Evolutionary conservation across 2,888 invertebrate genomes (phyloP), one percentile per base, ranked within the genome.

Genomic region (Disparrhopalites patrizii): DNA sequence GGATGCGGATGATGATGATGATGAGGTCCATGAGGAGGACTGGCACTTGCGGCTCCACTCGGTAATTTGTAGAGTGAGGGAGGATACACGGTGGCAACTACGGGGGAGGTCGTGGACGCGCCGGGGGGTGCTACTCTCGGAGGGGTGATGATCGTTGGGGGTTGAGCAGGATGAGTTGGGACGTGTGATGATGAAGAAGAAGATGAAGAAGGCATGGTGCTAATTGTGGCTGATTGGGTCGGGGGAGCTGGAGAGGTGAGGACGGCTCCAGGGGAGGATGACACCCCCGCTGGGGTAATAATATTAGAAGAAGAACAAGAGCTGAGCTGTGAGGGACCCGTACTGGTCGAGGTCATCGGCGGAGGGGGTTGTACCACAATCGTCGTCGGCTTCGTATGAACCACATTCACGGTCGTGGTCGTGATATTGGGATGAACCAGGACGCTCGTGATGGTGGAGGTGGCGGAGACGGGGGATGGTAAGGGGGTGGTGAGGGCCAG

Each of bases 51-150:
- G n/a, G 43, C 20, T 43, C 43, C 43, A 10, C 8, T n/a, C 5
- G 43, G 43, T n/a, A 43, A 43, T 43, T 43, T 43, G 43, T 43
- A 43, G 5, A 43, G 43, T 5, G 43, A 43, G 8, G 43, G 43
- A 4, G 43, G 43, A 20, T 43, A 43, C 43, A 43, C 43, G n/a
- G 7, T 43, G 7, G 43, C 7, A 4, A 43, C 43, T 18, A 20
- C 5, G n/a, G 43, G 5, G 43, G 43, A 43, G 43, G 8, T 5
- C 8, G 43, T 43, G 43, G 43, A 36, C 36, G 15, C 15, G 7
- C 8, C 36, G 36, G 36, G 15, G 15, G 36, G 15, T 15, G 36
- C 7, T 15, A 15, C 36, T 36, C 36, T 36, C 36, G 36, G 36
- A 36, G 36, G 36, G 15, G 36, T 7, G 15, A 36, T 15, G 36